phyloP scores from a whole-genome alignment of 2,113 vertebrate genomes.

The Pollimyrus isidori region DNA sequence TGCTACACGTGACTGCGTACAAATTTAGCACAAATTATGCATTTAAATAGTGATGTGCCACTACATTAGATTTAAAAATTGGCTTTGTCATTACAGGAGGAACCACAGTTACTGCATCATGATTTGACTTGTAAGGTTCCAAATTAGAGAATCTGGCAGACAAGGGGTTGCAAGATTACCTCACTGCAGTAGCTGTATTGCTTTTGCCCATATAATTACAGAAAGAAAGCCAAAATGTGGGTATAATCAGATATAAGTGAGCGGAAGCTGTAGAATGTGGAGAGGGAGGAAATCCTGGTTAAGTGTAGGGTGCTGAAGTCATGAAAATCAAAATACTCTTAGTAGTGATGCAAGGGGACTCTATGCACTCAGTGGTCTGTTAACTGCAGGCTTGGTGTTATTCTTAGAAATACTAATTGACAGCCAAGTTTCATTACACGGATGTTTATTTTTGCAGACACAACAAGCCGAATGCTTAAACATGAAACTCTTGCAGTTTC shows the following conservation, averaged over 20 bases:
- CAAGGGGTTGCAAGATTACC: not conserved
- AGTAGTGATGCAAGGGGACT: not conserved
- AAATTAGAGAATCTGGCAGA: not conserved
- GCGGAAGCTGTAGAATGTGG: not conserved
- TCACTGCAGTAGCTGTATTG: not conserved
- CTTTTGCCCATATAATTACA: not conserved
- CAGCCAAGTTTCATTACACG: not conserved
- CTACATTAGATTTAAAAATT: not conserved
- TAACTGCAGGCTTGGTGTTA: not conserved
- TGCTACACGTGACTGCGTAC: not conserved
- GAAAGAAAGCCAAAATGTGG: not conserved
- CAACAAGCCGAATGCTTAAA: not conserved
- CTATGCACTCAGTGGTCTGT: not conserved
- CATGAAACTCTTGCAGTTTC: not conserved
- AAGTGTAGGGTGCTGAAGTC: not conserved
- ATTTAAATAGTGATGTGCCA: not conserved
- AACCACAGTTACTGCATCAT: not conserved
- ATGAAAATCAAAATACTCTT: not conserved
- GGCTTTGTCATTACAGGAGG: not conserved
- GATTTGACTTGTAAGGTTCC: not conserved
- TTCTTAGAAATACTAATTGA: not conserved
- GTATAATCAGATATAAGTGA: constrained; percentile 4
- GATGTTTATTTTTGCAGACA: not conserved
- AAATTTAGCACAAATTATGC: not conserved
- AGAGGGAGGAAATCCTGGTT: not conserved